Conservation (phyloP, 1,140 invertebrate genomes). For the Agraylea sexmaculata region DNA sequence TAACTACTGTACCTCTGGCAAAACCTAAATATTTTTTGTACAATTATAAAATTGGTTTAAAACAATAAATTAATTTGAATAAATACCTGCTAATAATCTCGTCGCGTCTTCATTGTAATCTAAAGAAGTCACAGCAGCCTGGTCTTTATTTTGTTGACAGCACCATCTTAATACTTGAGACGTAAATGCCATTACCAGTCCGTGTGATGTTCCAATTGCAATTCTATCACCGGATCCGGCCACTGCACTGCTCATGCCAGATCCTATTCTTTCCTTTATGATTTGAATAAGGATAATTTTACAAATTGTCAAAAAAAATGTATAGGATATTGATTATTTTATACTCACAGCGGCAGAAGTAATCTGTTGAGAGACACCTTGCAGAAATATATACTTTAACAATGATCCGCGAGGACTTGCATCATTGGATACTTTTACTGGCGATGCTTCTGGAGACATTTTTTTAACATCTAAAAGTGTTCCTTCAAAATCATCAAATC, state of each 20-base stretch:
- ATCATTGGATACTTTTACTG: conserved; percentile 37
- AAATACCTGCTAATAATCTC: conserved; percentile 72
- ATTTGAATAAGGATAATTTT: conserved; percentile 22
- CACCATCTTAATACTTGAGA: conserved; percentile 79
- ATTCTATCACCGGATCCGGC: conserved; percentile 67
- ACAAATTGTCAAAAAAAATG: background rate
- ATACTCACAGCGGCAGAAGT: conserved; percentile 59
- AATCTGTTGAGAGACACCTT: conserved; percentile 79
- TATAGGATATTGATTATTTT: background rate
- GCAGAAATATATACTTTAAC: conserved; percentile 66
- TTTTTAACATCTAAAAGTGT: conserved; percentile 2
- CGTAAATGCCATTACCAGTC: conserved; percentile 83
- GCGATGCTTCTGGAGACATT: conserved; percentile 30
- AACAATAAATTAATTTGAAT: conserved; percentile 9
- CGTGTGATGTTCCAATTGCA: conserved; percentile 87
- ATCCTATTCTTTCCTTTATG: conserved; percentile 84
- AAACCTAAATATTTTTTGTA: conserved; percentile 32
- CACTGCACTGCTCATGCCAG: conserved; percentile 74
- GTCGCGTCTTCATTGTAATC: conserved; percentile 81
- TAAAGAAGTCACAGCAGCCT: conserved; percentile 74
- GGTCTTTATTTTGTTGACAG: conserved; percentile 56
- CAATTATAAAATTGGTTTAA: too few species aligned
- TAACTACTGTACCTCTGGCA: conserved; percentile 75
- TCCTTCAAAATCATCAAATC: conserved; percentile 41
- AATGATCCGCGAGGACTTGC: conserved; percentile 51